Evolutionary conservation across 2,797 vertebrate genomes (phyloP).

Genomic region (Poeciliopsis infans): DNA sequence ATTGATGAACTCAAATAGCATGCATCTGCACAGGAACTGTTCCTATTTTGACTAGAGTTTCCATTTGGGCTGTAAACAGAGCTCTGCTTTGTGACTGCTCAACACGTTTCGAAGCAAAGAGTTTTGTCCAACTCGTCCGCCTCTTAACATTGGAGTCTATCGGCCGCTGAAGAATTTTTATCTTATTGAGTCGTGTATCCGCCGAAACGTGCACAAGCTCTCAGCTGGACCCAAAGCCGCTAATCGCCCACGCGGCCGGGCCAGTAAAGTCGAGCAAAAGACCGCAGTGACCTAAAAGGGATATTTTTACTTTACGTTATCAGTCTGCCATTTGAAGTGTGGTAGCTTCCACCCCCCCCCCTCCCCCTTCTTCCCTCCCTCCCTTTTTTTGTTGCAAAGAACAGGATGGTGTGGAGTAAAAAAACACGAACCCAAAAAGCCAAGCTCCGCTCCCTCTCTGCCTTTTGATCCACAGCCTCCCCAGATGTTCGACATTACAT

Average conservation of each 20-base stretch:
- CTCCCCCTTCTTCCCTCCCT: no score
- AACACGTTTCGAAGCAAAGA: conserved; percentile 56
- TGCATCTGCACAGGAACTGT: conserved; percentile 25
- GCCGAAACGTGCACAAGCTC: conserved; percentile 45
- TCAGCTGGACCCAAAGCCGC: conserved; percentile 46
- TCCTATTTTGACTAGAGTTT: conserved; percentile 77
- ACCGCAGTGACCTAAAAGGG: conserved; percentile 75
- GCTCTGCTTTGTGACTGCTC: conserved; percentile 71
- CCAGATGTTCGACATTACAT: conserved; percentile 82
- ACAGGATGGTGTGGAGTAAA: conserved; percentile 54
- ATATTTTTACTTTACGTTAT: conserved; percentile 76
- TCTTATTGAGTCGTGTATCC: conserved; percentile 52
- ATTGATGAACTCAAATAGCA: conserved; percentile 48
- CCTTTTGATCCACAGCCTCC: conserved; percentile 65
- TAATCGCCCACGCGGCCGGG: conserved; percentile 15
- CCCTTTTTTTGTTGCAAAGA: conserved; percentile 57
- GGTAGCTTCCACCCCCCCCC: conserved; percentile 53
- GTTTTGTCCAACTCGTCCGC: conserved; percentile 34
- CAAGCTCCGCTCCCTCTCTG: conserved; percentile 33
- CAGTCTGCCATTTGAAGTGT: conserved; percentile 61
- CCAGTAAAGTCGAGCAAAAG: conserved; percentile 36
- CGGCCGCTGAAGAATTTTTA: conserved; percentile 41
- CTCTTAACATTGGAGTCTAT: conserved; percentile 57
- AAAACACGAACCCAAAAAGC: conserved; percentile 27
- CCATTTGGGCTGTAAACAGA: conserved; percentile 75